Base-by-base conservation (phyloP, 2,888 invertebrate genomes). In the Tetragonisca angustula region DNA sequence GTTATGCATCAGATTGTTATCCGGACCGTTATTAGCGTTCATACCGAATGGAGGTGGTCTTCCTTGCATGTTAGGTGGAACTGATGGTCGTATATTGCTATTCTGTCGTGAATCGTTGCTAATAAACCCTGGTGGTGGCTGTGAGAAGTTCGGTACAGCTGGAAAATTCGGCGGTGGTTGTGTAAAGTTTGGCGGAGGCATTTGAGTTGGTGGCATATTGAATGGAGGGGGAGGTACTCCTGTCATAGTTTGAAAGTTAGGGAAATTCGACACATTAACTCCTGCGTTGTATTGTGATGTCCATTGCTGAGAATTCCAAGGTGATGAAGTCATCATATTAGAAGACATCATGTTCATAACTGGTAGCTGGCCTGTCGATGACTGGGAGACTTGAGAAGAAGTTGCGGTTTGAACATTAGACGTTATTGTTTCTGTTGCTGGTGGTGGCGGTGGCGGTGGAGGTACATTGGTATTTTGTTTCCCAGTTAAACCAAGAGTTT, bases 241-340 rank as follows among this genome's bases (percentile, higher is more conserved):
- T 13, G 85, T 67, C 43, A 86, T 62, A n/a, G 87, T 68, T 43
- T 88, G 87, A 76, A 89, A 90, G 50, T 76, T 78, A 32, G 83
- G 59, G 32, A 91, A 87, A 76, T 79, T 85, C 21, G 85, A 50
- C 86, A 89, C 88, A 68, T 89, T 91, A 80, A 91, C 88, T 67
- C 88, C 90, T 4, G 92, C 71, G 81, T 91, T 94, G 67, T 93
- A 94, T 67, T 93, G 94, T 4, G 91, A 87, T 5, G 90, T 85
- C 94, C 94, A 94, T 69, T 93, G 93, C 52, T 93, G 94, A 24
- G 91, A 88, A 52, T 89, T 91, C 94, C 94, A 94, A 62, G 91
- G 85, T 11, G 92, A 89, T 62, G 91, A 89, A 74, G 76, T 91
- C 88, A 93, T 91, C 87, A 93, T 89, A 54, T 91, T 92, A 1